Evolutionary conservation across 2,113 vertebrate species (phyloP), one percentile per base, ranked within the genome.

Genomic region (Emberiza fucata): DNA sequence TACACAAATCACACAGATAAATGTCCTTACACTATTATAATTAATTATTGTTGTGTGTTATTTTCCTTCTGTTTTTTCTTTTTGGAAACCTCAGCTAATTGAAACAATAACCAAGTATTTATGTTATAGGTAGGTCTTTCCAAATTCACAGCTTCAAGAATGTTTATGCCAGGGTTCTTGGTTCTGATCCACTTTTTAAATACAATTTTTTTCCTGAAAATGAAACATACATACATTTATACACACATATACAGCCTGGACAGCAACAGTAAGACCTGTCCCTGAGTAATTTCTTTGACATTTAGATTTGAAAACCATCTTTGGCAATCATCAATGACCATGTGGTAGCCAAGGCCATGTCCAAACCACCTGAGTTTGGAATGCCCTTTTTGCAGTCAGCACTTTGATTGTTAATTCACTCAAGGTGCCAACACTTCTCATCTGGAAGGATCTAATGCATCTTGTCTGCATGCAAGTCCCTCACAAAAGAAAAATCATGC

Each of bases 341-440:
- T 20, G 53, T 83, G 92, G 66, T 75, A 83, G 61, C 71, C 75
- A 84, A 39, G 29, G 59, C 71, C 18, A 2, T 5, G 11, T 81
- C 88, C 94, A 96, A 96, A 93, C 66, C 90, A 97, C 75, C 95
- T 94, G 88, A 94, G 42, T 69, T 75, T 93, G 80, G 85, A 83
- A 45, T 78, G 57, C 39, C n/a, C 35, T 82, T 47, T 76, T 84
- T 79, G 61, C 63, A 95, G 78, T 78, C 88, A 93, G 80, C 37
- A 27, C 33, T 94, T 59, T 25, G 69, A 88, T 57, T 85, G 33
- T 53, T 95, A 96, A 96, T 86, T 93, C 64, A 27, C 53, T 86
- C 44, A 83, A 93, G 88, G 93, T 66, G 61, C 68, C 76, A 47
- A 9, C 28, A 51, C 19, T n/a, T 56, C 59, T 86, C 51, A 35